Evolutionary conservation across 2,888 invertebrate species (phyloP), one percentile per base, ranked within the genome.

Genomic region (Tetranychus truncatus): DNA sequence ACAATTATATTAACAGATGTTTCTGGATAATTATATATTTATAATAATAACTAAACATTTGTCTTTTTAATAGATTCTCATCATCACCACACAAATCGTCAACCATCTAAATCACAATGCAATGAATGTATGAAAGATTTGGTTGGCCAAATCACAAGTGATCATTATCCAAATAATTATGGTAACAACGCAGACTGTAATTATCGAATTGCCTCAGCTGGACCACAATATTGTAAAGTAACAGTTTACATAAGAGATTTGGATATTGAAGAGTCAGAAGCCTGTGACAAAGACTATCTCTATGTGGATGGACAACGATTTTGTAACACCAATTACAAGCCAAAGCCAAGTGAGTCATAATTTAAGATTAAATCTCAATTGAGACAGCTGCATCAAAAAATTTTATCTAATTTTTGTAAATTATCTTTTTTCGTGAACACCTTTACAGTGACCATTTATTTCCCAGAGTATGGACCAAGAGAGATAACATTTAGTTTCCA

Each of bases 81-180:
- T 55, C 55, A 74, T 66, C 76, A 76, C 76, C 66, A 0, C 76
- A 76, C 9, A 76, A 77, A 1, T 78, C 77, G 9, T 71, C 76
- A 9, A 77, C 77, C 11, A 24, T 20, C 20, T 69, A 20, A 24
- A 20, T 69, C 69, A 18, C 69, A 69, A 69, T 80, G 79, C 74
- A 79, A 80, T 75, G 77, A 78, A 65, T 78, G 78, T 72, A 75
- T 78, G 46, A 77, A 77, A 6, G 78, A 79, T 66, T 74, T 77
- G 18, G 76, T 78, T n/a, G 80, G 80, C n/a, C 75, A 79, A 24
- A 75, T 80, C 66, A 78, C 77, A 24, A 79, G 79, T 72, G 76
- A 78, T 9, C 78, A 79, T 72, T 80, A 80, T 71, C 80, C 80
- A 0, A 74, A 75, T 1, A 71, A 75, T 24, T 80, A 80, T 72